Base-by-base conservation (phyloP, 2,113 vertebrate genomes). In the Campylomormyrus tamandua region DNA sequence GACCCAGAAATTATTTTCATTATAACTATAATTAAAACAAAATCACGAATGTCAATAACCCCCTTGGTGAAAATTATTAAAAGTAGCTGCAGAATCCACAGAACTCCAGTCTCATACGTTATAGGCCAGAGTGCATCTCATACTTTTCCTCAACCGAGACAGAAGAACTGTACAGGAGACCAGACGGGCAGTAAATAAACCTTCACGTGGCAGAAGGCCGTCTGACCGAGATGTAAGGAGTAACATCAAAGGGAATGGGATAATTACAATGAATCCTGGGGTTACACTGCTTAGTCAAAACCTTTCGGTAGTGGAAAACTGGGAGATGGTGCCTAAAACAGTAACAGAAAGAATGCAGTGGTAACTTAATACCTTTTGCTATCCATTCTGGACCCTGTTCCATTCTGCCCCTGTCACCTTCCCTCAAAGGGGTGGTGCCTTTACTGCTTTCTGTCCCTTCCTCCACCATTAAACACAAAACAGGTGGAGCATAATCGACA, bases 401-500 rank as follows among this genome's bases (percentile, higher is more conserved):
- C 35, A 17, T 42, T 80, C 74, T 6, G 4, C n/a, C 15, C 11
- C 31, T 77, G 74, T 80, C 74, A 80, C 74, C 74, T 86, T 27
- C 83, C 24, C 83, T 13, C 83, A 31, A 50, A 86, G 83, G 46
- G 83, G 83, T 48, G 83, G 48, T 15, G 83, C 83, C 21, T 45
- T 7, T 10, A 10, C 2, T 85, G 8, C 49, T 48, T 50, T 39
- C 6, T 52, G 49, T 56, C 31, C 46, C 83, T 85, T 46, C 83
- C 83, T 85, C 83, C 46, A 48, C 50, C 31, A 87, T 87, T 53
- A 87, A 87, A 87, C 50, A 56, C 31, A 53, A 87, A 87, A 87
- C 50, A 87, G 86, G 50, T 87, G 50, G 50, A 50, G 48, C 74
- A 42, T 48, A 31, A 27, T 86, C n/a, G 1, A 46, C 50, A 35